Conservation (phyloP, 2,113 vertebrate species). For the Calyptommatus sinebrachiatus region DNA sequence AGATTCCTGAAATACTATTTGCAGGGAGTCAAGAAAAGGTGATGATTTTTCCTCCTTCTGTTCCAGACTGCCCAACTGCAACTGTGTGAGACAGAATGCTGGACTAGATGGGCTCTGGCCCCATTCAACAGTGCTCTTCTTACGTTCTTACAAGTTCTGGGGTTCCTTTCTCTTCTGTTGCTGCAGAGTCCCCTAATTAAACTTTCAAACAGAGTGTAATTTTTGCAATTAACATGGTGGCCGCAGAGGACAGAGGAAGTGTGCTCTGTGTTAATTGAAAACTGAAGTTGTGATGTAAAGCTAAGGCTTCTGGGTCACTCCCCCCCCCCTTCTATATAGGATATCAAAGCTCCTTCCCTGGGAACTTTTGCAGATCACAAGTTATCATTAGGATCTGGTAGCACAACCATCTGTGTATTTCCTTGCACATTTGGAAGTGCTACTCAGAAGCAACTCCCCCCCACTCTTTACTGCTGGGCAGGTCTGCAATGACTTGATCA, state of each 20-base stretch:
- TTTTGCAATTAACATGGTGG: conserved; percentile 86
- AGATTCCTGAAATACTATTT: too few species aligned
- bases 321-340: conserved; percentile 74
- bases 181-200: conserved; percentile 78
- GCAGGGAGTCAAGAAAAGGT: too few species aligned
- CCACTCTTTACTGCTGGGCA: too few species aligned
- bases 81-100: too few species aligned
- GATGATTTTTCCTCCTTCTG: too few species aligned
- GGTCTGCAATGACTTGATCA: too few species aligned
- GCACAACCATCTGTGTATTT: conserved; percentile 64
- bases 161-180: conserved; percentile 70
- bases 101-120: too few species aligned
- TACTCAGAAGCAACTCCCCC: too few species aligned
- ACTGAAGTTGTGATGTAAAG: conserved; percentile 68
- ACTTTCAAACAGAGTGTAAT: conserved; percentile 85
- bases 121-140: too few species aligned
- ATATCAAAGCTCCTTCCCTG: conserved; percentile 77
- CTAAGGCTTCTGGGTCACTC: conserved; percentile 61
- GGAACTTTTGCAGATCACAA: conserved; percentile 68
- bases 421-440: conserved; percentile 69
- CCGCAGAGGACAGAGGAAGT: conserved; percentile 80
- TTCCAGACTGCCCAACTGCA: too few species aligned
- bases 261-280: conserved; percentile 81
- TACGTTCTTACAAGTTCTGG: too few species aligned
- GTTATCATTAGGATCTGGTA: conserved; percentile 79